Conservation (phyloP, 2,797 vertebrate genomes). For the Lepus oiostolus region DNA sequence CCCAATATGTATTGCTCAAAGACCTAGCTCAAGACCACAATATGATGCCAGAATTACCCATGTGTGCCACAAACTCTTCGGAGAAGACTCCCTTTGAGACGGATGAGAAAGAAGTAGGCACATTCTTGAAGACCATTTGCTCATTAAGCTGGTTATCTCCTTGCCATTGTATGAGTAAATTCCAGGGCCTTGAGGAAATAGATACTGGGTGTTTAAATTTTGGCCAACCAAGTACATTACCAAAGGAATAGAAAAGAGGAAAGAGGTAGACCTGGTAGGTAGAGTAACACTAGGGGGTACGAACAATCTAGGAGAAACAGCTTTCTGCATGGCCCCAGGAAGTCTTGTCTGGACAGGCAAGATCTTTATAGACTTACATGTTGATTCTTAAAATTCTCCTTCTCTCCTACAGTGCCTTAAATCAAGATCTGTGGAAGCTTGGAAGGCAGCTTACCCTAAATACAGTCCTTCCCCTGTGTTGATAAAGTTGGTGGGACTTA, state of each 20-base stretch:
- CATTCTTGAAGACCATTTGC: background rate
- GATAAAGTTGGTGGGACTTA: background rate
- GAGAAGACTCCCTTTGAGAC: background rate
- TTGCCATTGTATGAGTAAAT: background rate
- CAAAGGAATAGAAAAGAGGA: background rate
- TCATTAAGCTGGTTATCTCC: constrained; percentile 35
- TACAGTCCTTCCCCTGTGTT: background rate
- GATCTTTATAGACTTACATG: too few relatives aligned
- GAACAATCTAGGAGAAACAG: background rate
- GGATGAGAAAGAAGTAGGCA: constrained; percentile 7
- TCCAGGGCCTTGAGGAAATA: background rate
- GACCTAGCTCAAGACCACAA: background rate
- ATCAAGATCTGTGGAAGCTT: background rate
- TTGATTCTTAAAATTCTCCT: background rate
- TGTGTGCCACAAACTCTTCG: background rate
- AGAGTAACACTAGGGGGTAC: background rate
- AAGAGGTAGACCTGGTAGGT: background rate
- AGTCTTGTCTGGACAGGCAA: background rate
- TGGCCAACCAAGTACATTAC: background rate
- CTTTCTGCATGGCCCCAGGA: background rate
- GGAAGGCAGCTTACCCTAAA: background rate
- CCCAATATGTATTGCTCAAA: background rate
- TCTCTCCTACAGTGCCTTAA: background rate
- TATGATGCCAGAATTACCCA: background rate
- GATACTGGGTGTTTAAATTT: background rate